phyloP scores from a whole-genome alignment of 2,888 invertebrate genomes.

The Pachymerium ferrugineum region DNA sequence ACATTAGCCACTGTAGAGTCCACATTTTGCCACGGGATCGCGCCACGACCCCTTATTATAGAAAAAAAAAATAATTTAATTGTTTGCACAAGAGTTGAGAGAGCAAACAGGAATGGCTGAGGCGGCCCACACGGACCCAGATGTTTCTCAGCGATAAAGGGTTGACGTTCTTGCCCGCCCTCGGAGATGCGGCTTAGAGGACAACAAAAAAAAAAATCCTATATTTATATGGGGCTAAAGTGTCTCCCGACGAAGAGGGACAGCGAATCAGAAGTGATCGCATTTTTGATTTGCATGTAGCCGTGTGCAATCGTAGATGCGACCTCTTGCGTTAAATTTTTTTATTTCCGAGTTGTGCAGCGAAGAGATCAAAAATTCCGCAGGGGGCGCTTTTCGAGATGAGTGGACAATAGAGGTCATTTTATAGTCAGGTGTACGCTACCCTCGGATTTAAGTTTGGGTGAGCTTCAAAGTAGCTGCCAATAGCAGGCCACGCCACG shows the following conservation, averaged over 20 bases:
- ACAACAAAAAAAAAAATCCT: neutral
- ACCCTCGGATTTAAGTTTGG: neutral
- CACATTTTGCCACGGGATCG: neutral
- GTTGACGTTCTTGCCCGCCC: neutral
- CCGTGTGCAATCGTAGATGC: neutral
- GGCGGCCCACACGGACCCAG: neutral
- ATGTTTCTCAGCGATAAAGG: neutral
- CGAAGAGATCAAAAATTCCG: neutral
- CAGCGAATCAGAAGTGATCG: neutral
- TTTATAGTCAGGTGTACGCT: neutral
- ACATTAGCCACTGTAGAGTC: neutral
- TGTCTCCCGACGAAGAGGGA: neutral
- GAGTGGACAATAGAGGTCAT: neutral
- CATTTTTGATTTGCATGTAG: neutral
- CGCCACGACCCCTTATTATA: neutral
- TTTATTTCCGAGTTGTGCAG: neutral
- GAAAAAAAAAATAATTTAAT: neutral
- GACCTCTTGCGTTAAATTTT: neutral
- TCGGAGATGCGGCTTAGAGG: neutral
- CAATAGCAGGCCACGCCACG: neutral
- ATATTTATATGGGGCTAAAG: neutral
- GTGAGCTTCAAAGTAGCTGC: neutral
- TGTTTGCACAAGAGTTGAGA: neutral
- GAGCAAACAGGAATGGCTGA: slow-evolving; percentile 2
- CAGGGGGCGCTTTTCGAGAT: neutral